Conservation (phyloP, 92 coral and sea anemone species). For the Epizoanthus scotinus region DNA sequence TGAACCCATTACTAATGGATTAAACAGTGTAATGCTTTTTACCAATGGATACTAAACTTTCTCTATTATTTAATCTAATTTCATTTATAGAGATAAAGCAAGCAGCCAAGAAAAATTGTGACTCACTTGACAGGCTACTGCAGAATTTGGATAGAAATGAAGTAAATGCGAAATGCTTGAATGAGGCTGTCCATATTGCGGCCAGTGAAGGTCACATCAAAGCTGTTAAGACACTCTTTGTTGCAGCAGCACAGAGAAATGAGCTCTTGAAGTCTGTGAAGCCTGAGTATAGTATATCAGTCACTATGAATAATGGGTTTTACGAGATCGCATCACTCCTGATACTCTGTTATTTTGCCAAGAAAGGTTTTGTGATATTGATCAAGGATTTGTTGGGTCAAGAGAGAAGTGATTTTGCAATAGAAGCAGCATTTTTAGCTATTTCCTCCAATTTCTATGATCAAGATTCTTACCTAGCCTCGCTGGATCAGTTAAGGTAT, state of each 20-base stretch:
- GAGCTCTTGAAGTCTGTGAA: conserved; percentile 20
- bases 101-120: conserved; percentile 26
- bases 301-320: background rate
- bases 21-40: no score
- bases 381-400: conserved; percentile 16
- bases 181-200: conserved; percentile 7
- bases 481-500: background rate
- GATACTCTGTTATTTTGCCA: conserved; percentile 31
- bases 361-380: conserved; percentile 26
- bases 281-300: background rate
- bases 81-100: conserved; percentile 17
- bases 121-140: conserved; percentile 16
- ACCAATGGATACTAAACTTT: background rate
- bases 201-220: conserved; percentile 10
- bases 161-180: conserved; percentile 4
- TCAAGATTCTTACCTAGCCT: background rate
- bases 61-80: background rate
- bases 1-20: no score
- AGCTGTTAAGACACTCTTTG: conserved; percentile 8
- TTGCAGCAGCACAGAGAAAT: conserved; percentile 5
- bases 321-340: conserved; percentile 9
- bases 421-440: conserved; percentile 18
- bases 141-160: conserved; percentile 4
- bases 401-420: conserved; percentile 3
- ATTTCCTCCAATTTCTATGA: background rate